A percentile compares a stretch with the other conserved stretches of the same genome.
Evolutionary conservation across 2,113 vertebrate species (phyloP).

Genomic region (Aspiorhynchus laticeps): DNA sequence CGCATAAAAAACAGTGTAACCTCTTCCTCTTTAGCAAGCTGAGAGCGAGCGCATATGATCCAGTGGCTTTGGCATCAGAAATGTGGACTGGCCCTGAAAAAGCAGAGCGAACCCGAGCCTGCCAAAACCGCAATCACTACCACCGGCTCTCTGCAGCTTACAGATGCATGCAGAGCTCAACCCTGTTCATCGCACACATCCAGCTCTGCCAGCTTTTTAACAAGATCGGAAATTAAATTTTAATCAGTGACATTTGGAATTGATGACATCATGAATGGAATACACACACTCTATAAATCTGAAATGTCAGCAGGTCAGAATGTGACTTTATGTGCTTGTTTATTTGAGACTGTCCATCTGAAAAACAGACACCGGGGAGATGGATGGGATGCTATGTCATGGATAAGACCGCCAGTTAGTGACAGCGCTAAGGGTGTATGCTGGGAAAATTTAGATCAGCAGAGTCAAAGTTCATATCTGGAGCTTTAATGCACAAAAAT

Average conservation of each 20-base stretch:
- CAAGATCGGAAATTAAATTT: background rate
- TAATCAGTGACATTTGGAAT: slow-evolving; percentile 35
- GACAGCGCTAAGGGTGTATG: background rate
- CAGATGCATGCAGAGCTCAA: background rate
- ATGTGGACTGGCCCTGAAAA: background rate
- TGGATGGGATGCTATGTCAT: background rate
- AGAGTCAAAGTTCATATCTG: background rate
- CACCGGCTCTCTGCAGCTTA: background rate
- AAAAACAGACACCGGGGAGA: background rate
- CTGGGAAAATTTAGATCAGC: background rate
- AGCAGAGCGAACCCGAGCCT: background rate
- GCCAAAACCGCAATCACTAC: background rate
- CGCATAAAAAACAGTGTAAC: background rate
- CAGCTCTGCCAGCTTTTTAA: background rate
- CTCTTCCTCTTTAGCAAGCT: background rate
- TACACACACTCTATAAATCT: background rate
- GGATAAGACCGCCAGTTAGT: background rate
- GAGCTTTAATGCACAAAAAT: background rate
- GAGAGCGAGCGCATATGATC: background rate
- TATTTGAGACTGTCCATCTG: background rate
- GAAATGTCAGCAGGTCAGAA: slow-evolving; percentile 15
- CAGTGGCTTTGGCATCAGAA: background rate
- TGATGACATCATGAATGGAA: slow-evolving; percentile 8
- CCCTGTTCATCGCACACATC: background rate
- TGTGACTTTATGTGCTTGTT: slow-evolving; percentile 9